Conservation (phyloP, 2,113 vertebrate species). For the Guaruba guarouba region DNA sequence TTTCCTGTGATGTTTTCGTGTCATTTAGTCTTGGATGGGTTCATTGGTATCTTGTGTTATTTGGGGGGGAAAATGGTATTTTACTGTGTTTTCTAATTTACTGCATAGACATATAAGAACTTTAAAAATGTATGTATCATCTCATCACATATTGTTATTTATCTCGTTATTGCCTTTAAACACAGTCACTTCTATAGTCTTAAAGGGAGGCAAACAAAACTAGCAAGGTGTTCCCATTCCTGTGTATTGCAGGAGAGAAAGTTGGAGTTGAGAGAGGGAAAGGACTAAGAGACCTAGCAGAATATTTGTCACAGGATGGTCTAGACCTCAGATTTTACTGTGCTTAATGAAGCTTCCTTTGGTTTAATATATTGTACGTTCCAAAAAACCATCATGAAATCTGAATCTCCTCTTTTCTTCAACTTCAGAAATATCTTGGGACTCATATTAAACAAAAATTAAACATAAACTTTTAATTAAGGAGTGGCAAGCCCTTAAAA, state of each 20-base stretch:
- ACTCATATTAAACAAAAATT: neutral
- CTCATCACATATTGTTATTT: neutral
- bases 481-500: neutral
- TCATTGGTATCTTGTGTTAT: neutral
- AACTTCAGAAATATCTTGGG: neutral
- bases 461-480: neutral
- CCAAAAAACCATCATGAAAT: neutral
- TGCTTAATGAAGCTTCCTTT: neutral
- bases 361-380: neutral
- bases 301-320: neutral
- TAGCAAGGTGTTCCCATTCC: neutral
- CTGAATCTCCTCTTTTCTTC: neutral
- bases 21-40: neutral
- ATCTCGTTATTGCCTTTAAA: neutral
- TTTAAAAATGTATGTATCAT: neutral
- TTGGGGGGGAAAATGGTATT: neutral
- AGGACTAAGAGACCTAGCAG: neutral
- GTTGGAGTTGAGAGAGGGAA: neutral
- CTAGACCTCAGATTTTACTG: neutral
- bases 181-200: neutral
- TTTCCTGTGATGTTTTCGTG: neutral
- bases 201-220: neutral
- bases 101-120: neutral
- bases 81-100: neutral
- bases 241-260: neutral